These are phyloP conservation scores for Prionchulus punctatus DNA, from an alignment of 2,888 invertebrate species.

Conservation along the genomic window DNA sequence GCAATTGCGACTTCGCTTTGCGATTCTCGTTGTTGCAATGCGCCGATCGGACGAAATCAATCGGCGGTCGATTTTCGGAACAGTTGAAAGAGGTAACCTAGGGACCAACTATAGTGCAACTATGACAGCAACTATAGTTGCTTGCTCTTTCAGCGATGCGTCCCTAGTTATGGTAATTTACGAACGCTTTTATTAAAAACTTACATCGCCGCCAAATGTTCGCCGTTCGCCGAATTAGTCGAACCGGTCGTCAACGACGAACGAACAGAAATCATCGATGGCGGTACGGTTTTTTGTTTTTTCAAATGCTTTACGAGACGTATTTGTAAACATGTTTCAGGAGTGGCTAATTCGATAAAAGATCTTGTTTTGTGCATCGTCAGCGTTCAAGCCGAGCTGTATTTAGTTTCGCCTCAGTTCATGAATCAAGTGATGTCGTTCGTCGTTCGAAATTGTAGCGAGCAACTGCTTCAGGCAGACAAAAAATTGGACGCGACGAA, in stretches of 20 bases:
- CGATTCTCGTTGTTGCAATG: slow-evolving; percentile 22
- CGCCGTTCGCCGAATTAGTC: slow-evolving; percentile 1
- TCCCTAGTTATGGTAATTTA: neutral
- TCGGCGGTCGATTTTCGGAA: slow-evolving; percentile 24
- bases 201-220: slow-evolving; percentile 9
- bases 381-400: slow-evolving; percentile 25
- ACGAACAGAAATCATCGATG: neutral
- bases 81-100: slow-evolving; percentile 22
- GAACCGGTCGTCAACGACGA: neutral
- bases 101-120: no score
- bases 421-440: slow-evolving; percentile 2
- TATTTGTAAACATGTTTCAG: slow-evolving; percentile 13
- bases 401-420: slow-evolving; percentile 20
- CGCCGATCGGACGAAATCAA: slow-evolving; percentile 22
- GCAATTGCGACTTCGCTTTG: slow-evolving; percentile 27
- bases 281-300: neutral
- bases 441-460: slow-evolving; percentile 4
- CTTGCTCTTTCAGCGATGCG: neutral
- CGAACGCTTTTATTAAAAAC: neutral
- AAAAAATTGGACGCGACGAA: neutral
- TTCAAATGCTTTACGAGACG: neutral
- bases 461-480: slow-evolving; percentile 1
- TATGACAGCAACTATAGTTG: neutral
- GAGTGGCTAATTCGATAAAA: slow-evolving; percentile 27
- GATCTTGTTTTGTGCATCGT: slow-evolving; percentile 29